Evolutionary conservation across 2,113 vertebrate genomes (phyloP), one percentile per base, ranked within the genome.

Genomic region (Chamaetylas fuelleborni): DNA sequence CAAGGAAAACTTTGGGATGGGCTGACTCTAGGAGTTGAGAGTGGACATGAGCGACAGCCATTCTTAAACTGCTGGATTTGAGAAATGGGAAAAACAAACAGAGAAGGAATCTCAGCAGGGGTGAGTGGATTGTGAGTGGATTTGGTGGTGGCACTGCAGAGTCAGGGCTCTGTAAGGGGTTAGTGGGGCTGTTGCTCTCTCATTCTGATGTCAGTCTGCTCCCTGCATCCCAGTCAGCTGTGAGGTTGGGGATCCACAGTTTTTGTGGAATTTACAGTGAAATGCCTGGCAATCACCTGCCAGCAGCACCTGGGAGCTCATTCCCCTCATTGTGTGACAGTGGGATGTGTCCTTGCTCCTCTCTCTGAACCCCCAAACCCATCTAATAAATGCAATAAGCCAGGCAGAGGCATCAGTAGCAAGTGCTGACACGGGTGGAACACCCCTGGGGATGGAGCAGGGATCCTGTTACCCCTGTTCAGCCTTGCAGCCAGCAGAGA

Each of bases 231-330:
- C 36, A 16, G 42, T 14, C 3, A 3, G 20, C 11, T 71, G 0
- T 0, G 2, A 31, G 36, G 22, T 2, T 47, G n/a, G 8, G 24
- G 17, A 43, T 43, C 11, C 19, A 2, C 6, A 18, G 6, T 22
- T 26, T 61, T 50, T 1, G 3, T 31, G 54, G 66, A 72, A 24
- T 43, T 76, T 14, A 13, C 2, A 20, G 23, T 19, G 45, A 67
- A 57, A 38, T 77, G 53, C 42, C 2, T 0, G 3, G 24, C n/a
- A 56, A 22, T 66, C 23, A 53, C 48, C 28, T 71, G 25, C 45
- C 38, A 74, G 61, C 36, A 71, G 33, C n/a, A 36, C 2, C 0
- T 43, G 33, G 65, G 70, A 67, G 29, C 0, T 0, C 33, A 60
- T 78, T 5, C 9, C 36, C 40, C 42, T 74, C 1, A 0, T 6